Evolutionary conservation across 2,888 invertebrate species (phyloP), one percentile per base, ranked within the genome.

Genomic region (Tetanocera ferruginea): DNA sequence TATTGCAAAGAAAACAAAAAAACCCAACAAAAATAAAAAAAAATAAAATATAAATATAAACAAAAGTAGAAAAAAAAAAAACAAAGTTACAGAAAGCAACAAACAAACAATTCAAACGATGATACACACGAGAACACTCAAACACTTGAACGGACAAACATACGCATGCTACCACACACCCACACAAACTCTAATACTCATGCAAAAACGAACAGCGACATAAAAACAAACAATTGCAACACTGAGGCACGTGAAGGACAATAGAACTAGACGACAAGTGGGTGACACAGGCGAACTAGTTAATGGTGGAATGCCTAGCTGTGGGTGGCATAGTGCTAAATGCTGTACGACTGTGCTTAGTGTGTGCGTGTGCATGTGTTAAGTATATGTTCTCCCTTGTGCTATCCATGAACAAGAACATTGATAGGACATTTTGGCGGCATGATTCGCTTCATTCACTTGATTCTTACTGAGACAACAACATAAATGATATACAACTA

Each of bases 381-480:
- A 62, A 31, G 64, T 64, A 31, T 14, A 6, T 25, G 6, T 3
- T 19, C 5, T 60, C 19, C 57, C 25, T 25, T 28, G 57, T 17
- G 5, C 11, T 31, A 5, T 1, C 64, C 0, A 34, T 34, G 28
- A 25, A 5, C 64, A 5, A 31, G 64, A 8, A 31, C 31, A 25
- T 17, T 64, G 28, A 64, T 31, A 64, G 64, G 28, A 64, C 64
- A 34, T 64, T 28, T 64, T 31, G 31, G n/a, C 31, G 64, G 31
- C 31, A 31, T 11, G 6, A 31, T 28, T 64, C 17, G 31, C 31
- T n/a, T 11, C 1, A 31, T 28, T 64, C 17, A 17, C 31, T n/a
- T 17, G 34, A 60, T 25, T 60, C 25, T 14, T 11, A 23, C 23
- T 23, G 64, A 11, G 64, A 31, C 64, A 64, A 25, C 31, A 11